Evolutionary conservation across 2,888 invertebrate genomes (phyloP).

Genomic region (Chalcis sispes): DNA sequence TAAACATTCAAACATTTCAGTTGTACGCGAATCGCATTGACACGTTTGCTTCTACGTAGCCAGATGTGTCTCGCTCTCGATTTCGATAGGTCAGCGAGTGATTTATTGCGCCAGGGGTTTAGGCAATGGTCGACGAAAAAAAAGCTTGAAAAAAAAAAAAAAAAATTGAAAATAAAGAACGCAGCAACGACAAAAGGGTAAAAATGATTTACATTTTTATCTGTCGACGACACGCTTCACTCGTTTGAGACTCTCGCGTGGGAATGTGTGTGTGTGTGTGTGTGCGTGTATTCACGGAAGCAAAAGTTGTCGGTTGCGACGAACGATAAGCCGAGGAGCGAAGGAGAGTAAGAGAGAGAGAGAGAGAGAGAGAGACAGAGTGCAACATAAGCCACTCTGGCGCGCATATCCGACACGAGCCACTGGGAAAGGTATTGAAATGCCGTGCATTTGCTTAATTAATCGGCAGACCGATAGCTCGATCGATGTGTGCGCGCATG

Average conservation of each 20-base stretch:
- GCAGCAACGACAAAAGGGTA: no score
- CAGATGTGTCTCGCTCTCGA: background rate
- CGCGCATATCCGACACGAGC: conserved; percentile 40
- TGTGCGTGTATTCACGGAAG: no score
- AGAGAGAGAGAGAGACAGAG: background rate
- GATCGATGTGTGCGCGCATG: conserved; percentile 56
- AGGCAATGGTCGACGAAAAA: no score
- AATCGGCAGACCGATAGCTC: conserved; percentile 59
- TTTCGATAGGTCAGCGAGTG: conserved; percentile 4
- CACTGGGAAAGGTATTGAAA: conserved; percentile 39
- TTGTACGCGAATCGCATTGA: no score
- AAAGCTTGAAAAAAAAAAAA: no score
- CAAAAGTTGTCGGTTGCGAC: background rate
- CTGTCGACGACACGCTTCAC: conserved; percentile 1
- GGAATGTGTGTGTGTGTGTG: no score
- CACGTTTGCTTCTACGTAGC: no score
- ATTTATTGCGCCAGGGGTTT: no score
- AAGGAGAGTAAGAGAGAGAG: no score
- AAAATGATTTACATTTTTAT: conserved; percentile 26
- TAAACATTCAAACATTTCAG: no score
- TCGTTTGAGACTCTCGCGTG: no score
- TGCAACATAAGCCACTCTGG: conserved; percentile 26
- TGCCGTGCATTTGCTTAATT: conserved; percentile 64
- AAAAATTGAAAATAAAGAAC: background rate
- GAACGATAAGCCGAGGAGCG: conserved; percentile 7